Evolutionary conservation across 2,797 vertebrate species (phyloP), one percentile per base, ranked within the genome.

Genomic region (Mionectes olivaceus): DNA sequence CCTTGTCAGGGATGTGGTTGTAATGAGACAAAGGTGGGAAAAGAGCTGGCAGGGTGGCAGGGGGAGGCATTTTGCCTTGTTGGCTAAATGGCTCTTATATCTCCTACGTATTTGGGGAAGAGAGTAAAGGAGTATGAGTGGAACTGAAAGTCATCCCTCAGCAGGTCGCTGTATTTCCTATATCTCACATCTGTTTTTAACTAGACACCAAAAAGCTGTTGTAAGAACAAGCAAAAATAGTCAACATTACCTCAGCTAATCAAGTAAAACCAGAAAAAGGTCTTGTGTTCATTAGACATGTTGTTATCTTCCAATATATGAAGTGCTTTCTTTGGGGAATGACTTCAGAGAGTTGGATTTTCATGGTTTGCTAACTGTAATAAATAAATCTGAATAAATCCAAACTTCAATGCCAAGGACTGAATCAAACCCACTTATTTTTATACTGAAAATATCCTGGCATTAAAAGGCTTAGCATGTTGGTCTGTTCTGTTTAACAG

Each of bases 371-470:
- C 88, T 95, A 86, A 94, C 49, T 35, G 76, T 88, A 94, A 96
- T 92, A 97, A 95, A 96, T 94, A 97, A 97, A 97, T 97, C 94
- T 95, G 83, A 85, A 91, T 93, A 80, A 87, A 83, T 94, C 91
- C 94, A 93, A 91, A 67, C 83, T 95, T 94, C 91, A 94, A 17
- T 56, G 59, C 64, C 77, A 43, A 57, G 21, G 47, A 23, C 64
- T 85, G 67, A 73, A 61, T 82, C 79, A 95, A 78, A 77, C 50
- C 19, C n/a, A 21, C 41, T 96, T 93, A 83, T 85, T 95, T 90
- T 93, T 90, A 68, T 90, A 93, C 59, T 32, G 67, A 93, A 92
- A 92, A 93, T 80, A 96, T 75, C 83, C 86, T 74, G 89, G 79
- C 80, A 88, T 97, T 95, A 95, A 83, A 93, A 91, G 41, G 70